Evolutionary conservation across 2,797 vertebrate species (phyloP).

Genomic region (Danio tinwini): DNA sequence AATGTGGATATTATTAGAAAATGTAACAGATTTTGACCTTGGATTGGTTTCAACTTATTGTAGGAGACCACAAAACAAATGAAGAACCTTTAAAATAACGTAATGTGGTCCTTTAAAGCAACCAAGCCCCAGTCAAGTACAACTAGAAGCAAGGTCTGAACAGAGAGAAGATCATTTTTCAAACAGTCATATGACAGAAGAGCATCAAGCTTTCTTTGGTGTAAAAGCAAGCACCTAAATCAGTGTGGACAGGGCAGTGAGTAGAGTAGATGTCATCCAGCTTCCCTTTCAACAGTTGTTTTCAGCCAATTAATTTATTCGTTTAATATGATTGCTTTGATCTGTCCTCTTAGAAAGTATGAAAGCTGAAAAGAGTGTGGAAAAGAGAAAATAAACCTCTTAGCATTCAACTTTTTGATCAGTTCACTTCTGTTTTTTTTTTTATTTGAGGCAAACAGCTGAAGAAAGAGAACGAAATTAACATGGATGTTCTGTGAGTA

Average conservation of each 20-base stretch:
- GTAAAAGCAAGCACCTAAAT: slow-evolving; percentile 50
- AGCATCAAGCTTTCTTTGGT: slow-evolving; percentile 26
- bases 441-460: slow-evolving; percentile 46
- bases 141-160: slow-evolving; percentile 2
- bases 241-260: slow-evolving; percentile 8
- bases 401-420: slow-evolving; percentile 9
- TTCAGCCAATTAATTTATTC: slow-evolving; percentile 62
- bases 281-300: slow-evolving; percentile 33
- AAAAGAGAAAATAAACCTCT: too few species aligned
- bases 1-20: too few species aligned
- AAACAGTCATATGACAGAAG: slow-evolving; percentile 19
- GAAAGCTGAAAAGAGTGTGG: slow-evolving; percentile 21
- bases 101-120: neutral
- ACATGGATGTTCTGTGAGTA: too few species aligned
- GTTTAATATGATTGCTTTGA: slow-evolving; percentile 62
- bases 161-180: too few species aligned
- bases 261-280: slow-evolving; percentile 36
- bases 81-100: neutral
- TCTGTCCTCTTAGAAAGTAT: slow-evolving; percentile 51
- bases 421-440: slow-evolving; percentile 56
- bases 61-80: neutral
- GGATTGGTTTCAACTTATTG: neutral
- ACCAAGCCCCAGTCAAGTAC: slow-evolving; percentile 18
- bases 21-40: too few species aligned
- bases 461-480: too few species aligned